Percentiles rank a stretch among this genome's conserved stretches.
These are phyloP conservation scores for Asbolus verrucosus DNA, from an alignment of 1,140 invertebrate species.

Conservation along the genomic window DNA sequence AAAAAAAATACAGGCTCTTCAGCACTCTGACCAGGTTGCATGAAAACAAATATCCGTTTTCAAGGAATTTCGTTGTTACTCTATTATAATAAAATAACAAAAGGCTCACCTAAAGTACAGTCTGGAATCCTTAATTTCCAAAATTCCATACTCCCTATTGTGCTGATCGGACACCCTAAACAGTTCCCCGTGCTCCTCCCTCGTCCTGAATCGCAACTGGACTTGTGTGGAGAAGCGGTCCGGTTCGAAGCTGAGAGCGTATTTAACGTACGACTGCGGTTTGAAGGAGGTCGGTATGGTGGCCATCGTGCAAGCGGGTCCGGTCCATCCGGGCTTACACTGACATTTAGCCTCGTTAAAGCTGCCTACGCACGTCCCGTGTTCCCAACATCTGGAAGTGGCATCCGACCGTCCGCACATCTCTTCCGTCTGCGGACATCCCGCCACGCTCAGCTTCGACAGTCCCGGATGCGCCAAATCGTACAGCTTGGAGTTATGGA, in stretches of 20 bases:
- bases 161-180: conserved; percentile 95
- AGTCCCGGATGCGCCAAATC: conserved; percentile 91
- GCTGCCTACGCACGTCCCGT: conserved; percentile 93
- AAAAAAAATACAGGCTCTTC: too few relatives aligned
- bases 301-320: conserved; percentile 84
- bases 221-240: conserved; percentile 92
- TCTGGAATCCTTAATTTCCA: conserved; percentile 92
- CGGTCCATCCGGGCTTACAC: conserved; percentile 93
- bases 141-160: conserved; percentile 93
- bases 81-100: not conserved
- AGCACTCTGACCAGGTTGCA: too few relatives aligned
- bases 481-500: conserved; percentile 96
- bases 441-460: conserved; percentile 84
- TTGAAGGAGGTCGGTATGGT: conserved; percentile 92
- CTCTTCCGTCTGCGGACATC: conserved; percentile 92
- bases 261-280: conserved; percentile 94
- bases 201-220: conserved; percentile 91
- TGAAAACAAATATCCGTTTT: too few relatives aligned
- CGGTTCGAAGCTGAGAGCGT: conserved; percentile 93
- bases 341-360: conserved; percentile 90
- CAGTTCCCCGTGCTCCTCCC: conserved; percentile 91
- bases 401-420: conserved; percentile 85
- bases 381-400: conserved; percentile 87
- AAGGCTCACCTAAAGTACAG: conserved; percentile 76
- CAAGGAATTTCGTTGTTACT: too few relatives aligned